These are phyloP conservation scores for Andrena trimmerana DNA, from an alignment of 2,888 invertebrate genomes.

Conservation along the genomic window DNA sequence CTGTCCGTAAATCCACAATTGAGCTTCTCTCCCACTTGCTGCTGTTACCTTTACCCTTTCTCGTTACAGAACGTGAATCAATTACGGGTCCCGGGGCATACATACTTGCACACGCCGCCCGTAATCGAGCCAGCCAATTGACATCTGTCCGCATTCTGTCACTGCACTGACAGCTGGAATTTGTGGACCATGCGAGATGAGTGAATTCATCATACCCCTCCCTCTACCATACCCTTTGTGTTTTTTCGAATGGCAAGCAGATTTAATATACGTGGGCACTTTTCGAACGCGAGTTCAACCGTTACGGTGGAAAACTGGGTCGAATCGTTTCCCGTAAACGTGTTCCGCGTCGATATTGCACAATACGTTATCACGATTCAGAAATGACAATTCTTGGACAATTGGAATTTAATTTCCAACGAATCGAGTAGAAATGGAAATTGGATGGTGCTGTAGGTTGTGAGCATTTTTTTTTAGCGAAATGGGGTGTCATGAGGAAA, in stretches of 20 bases:
- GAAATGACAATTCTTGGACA: conserved; percentile 8
- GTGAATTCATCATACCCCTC: background rate
- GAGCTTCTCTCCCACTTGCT: conserved; percentile 30
- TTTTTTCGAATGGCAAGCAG: background rate
- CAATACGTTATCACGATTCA: conserved; percentile 8
- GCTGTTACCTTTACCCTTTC: conserved; percentile 43
- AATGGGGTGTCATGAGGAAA: background rate
- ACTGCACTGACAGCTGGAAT: conserved; percentile 26
- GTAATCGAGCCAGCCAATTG: conserved; percentile 63
- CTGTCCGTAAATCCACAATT: conserved; percentile 72
- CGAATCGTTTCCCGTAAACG: conserved; percentile 14
- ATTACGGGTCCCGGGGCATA: conserved; percentile 45
- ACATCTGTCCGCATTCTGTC: conserved; percentile 46
- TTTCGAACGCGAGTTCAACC: background rate
- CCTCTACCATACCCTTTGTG: background rate
- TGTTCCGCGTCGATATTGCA: conserved; percentile 26
- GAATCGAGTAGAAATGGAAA: conserved; percentile 7
- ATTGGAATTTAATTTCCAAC: conserved; percentile 14
- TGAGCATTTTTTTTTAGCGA: background rate
- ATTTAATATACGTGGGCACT: conserved; percentile 23
- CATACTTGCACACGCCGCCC: conserved; percentile 26
- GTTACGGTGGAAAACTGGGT: conserved; percentile 22
- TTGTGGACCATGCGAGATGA: background rate
- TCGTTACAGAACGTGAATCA: conserved; percentile 60
- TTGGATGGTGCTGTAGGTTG: background rate